Conservation (phyloP, 2,888 invertebrate species). For the Hemithea aestivaria region DNA sequence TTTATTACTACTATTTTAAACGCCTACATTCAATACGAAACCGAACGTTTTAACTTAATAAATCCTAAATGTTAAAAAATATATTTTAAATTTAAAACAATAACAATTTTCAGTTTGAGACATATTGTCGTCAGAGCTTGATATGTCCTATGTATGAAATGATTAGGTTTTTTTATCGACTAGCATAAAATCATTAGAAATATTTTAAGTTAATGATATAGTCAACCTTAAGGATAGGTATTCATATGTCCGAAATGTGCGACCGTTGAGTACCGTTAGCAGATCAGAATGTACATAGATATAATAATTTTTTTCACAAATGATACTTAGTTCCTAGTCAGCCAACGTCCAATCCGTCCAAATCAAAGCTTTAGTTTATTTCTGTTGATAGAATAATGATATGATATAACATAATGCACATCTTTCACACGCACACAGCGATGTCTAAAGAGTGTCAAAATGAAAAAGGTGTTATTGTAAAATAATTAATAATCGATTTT, state of each 20-base stretch:
- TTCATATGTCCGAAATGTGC: constrained; percentile 30
- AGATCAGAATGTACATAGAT: constrained; percentile 39
- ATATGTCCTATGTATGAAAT: constrained; percentile 63
- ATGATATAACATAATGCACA: too few species aligned
- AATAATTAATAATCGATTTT: constrained; percentile 50
- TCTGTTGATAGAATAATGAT: constrained; percentile 27
- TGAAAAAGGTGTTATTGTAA: constrained; percentile 50
- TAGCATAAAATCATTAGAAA: constrained; percentile 45
- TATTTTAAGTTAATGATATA: constrained; percentile 39
- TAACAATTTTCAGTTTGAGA: constrained; percentile 29
- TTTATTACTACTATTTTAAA: constrained; percentile 44
- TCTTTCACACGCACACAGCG: too few species aligned
- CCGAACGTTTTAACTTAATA: constrained; percentile 23
- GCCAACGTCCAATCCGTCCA: constrained; percentile 69
- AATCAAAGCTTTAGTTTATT: constrained; percentile 73
- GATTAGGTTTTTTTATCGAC: constrained; percentile 49
- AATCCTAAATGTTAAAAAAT: constrained; percentile 29
- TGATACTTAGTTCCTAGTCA: constrained; percentile 53
- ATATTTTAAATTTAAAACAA: constrained; percentile 34
- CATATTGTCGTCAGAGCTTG: constrained; percentile 48
- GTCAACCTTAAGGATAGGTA: constrained; percentile 30
- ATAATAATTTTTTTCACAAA: constrained; percentile 40
- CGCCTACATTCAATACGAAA: constrained; percentile 49
- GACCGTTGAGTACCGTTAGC: constrained; percentile 53
- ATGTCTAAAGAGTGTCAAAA: too few species aligned